A percentile compares a stretch with the other conserved stretches of the same genome.
Conservation (phyloP, 2,797 vertebrate species). For the Danionella dracula region DNA sequence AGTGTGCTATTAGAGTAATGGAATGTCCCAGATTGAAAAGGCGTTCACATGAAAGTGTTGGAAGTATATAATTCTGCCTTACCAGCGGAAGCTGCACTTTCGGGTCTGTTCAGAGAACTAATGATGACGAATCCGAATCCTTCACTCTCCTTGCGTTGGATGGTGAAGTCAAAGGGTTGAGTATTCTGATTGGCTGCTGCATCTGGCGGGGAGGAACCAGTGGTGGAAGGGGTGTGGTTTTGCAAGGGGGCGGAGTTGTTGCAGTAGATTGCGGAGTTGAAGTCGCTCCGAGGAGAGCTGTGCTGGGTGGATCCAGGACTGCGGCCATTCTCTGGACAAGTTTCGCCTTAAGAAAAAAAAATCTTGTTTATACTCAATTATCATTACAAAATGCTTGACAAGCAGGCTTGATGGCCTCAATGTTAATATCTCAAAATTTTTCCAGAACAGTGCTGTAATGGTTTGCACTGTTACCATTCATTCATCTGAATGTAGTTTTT, state of each 20-base stretch:
- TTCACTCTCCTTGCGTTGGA: conserved; percentile 94
- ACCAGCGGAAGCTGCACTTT: conserved; percentile 82
- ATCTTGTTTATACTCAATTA: not conserved
- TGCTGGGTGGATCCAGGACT: conserved; percentile 95
- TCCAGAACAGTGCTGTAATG: too few species aligned
- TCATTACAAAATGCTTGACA: too few species aligned
- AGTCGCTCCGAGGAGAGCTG: conserved; percentile 94
- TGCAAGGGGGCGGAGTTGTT: conserved; percentile 75
- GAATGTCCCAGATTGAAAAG: not conserved
- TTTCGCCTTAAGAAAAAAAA: conserved; percentile 69
- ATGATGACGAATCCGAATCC: conserved; percentile 99
- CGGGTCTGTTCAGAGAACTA: conserved; percentile 93
- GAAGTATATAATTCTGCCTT: conserved; percentile 51
- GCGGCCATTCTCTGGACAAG: conserved; percentile 89
- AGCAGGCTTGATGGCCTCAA: too few species aligned
- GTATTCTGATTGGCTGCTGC: conserved; percentile 66
- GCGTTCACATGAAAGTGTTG: not conserved
- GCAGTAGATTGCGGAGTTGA: conserved; percentile 73
- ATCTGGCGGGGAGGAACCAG: conserved; percentile 68
- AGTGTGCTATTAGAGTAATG: conserved; percentile 1
- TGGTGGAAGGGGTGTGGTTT: conserved; percentile 69
- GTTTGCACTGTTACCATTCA: too few species aligned
- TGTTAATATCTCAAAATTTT: too few species aligned
- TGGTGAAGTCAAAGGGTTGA: conserved; percentile 84
- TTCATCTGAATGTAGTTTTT: too few species aligned